Conservation (phyloP, 2,888 invertebrate species). For the Chymomyza procnemis region DNA sequence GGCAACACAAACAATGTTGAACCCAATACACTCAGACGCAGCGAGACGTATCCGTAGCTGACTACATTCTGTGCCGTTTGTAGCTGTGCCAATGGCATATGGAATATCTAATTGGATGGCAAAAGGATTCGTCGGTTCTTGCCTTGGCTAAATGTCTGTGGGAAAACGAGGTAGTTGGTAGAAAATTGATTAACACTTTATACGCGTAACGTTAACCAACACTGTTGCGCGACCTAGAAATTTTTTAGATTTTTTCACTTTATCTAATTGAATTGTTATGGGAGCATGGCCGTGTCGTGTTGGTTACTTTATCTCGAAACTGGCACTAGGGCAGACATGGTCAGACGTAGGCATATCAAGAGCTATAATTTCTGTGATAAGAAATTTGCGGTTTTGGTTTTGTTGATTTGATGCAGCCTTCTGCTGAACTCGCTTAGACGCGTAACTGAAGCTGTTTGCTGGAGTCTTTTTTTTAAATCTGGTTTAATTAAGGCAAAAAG, state of each 20-base stretch:
- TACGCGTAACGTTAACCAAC: neutral
- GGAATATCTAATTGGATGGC: slow-evolving; percentile 37
- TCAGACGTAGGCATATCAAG: neutral
- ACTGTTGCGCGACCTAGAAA: neutral
- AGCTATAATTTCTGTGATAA: slow-evolving; percentile 29
- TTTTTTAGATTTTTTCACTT: neutral
- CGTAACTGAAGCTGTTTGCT: no score
- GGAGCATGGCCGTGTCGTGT: neutral
- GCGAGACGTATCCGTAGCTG: neutral
- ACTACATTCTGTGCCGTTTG: neutral
- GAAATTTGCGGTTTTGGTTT: slow-evolving; percentile 7
- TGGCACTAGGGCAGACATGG: slow-evolving; percentile 19
- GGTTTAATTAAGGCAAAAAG: no score
- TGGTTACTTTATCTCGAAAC: neutral
- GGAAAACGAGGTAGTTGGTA: neutral
- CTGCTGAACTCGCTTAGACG: neutral
- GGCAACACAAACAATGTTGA: slow-evolving; percentile 21
- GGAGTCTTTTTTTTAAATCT: no score
- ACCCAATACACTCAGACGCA: neutral
- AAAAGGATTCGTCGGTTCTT: slow-evolving; percentile 40
- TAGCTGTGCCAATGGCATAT: neutral
- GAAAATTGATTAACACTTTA: neutral
- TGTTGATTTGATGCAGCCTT: slow-evolving; percentile 40
- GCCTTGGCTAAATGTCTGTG: slow-evolving; percentile 31
- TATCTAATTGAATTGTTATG: neutral